A percentile compares a stretch with the other conserved stretches of the same genome.
phyloP scores from a whole-genome alignment of 2,797 vertebrate genomes.

The Sebastiscus albofasciatus region DNA sequence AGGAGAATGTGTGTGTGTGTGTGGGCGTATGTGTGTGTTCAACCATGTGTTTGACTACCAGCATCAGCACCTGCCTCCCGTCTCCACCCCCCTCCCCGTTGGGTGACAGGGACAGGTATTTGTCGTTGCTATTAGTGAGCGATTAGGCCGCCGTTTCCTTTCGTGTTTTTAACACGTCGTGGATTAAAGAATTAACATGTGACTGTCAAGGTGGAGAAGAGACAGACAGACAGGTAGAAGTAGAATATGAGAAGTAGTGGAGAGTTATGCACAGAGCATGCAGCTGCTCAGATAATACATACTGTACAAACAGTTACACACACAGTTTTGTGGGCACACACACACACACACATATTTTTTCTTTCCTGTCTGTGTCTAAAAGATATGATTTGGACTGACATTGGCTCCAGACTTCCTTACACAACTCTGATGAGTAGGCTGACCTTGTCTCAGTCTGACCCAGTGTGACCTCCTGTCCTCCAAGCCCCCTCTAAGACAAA shows the following conservation, averaged over 20 bases:
- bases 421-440: conserved; percentile 72
- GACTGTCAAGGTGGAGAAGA: conserved; percentile 65
- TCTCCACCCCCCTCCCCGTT: conserved; percentile 17
- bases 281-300: conserved; percentile 42
- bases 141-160: conserved; percentile 70
- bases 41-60: conserved; percentile 50
- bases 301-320: conserved; percentile 43
- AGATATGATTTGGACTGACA: conserved; percentile 76
- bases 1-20: conserved; percentile 44
- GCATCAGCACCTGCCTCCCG: conserved; percentile 11
- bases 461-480: conserved; percentile 64
- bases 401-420: conserved; percentile 81
- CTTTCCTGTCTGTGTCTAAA: conserved; percentile 69
- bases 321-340: conserved; percentile 17
- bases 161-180: conserved; percentile 70
- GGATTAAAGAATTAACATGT: conserved; percentile 81
- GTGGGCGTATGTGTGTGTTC: conserved; percentile 36
- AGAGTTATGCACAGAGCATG: conserved; percentile 49
- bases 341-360: conserved; percentile 36
- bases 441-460: conserved; percentile 74
- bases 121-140: conserved; percentile 77
- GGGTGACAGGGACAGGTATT: conserved; percentile 74
- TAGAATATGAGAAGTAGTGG: conserved; percentile 41
- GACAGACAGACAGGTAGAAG: conserved; percentile 43
- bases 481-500: conserved; percentile 66